Evolutionary conservation across 2,888 invertebrate species (phyloP).

Genomic region (Callyntrura sp.): DNA sequence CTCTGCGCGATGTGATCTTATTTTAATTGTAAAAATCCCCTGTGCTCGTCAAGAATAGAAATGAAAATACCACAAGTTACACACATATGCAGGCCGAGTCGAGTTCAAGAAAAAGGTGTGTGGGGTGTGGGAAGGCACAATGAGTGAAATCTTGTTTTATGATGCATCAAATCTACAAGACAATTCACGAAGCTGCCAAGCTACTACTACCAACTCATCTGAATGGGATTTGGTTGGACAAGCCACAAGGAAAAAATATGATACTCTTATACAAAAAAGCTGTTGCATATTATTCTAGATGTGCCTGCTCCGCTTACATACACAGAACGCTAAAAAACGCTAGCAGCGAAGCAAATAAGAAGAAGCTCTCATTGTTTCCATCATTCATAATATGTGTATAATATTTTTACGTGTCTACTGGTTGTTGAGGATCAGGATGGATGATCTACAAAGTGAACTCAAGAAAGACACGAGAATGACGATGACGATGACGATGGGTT

Average conservation of each 20-base stretch:
- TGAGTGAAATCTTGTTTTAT: slow-evolving; percentile 74
- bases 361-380: slow-evolving; percentile 74
- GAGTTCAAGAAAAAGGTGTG: slow-evolving; percentile 64
- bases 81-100: slow-evolving; percentile 23
- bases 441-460: slow-evolving; percentile 77
- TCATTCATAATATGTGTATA: slow-evolving; percentile 65
- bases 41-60: background rate
- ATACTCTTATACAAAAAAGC: slow-evolving; percentile 50
- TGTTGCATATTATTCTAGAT: slow-evolving; percentile 50
- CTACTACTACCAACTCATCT: slow-evolving; percentile 52
- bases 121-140: slow-evolving; percentile 74
- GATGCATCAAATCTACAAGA: slow-evolving; percentile 73
- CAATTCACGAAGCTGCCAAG: slow-evolving; percentile 76
- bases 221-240: slow-evolving; percentile 64
- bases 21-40: slow-evolving; percentile 46
- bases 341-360: slow-evolving; percentile 17
- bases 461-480: slow-evolving; percentile 61
- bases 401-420: slow-evolving; percentile 58
- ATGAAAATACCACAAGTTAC: slow-evolving; percentile 39
- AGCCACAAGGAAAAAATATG: slow-evolving; percentile 52
- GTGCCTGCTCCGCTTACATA: background rate
- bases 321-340: slow-evolving; percentile 26
- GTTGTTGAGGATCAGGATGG: slow-evolving; percentile 61
- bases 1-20: slow-evolving; percentile 50
- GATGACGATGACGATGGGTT: slow-evolving; percentile 41